Base-by-base conservation (phyloP, 2,797 vertebrate genomes). In the Botia kubotai region DNA sequence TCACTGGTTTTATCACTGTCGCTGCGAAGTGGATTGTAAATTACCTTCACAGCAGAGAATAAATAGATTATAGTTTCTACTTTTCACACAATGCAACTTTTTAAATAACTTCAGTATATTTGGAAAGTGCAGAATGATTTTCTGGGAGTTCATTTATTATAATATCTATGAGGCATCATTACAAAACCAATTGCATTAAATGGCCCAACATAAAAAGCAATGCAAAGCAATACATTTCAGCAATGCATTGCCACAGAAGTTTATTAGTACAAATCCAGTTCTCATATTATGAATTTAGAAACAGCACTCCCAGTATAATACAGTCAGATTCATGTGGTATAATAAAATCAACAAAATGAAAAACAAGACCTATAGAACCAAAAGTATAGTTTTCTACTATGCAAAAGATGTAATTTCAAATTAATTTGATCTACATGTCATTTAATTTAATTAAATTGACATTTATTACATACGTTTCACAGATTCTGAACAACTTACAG, bases 161-260 rank as follows among this genome's bases (percentile, higher is more conserved):
- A 2, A 65, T 72, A 65, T 36, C 33, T 39, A 36, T 39, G 33
- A 66, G 33, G 33, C 19, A 43, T 65, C 10, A 46, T 55, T 72
- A 53, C 19, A 53, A 55, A 72, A 63, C 46, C 53, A 53, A 53
- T 65, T 63, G 77, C 29, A 72, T 23, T 71, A 46, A 46, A 43
- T 43, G 39, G 39, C 8, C 39, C 6, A 43, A 43, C 4, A 46
- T 46, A 46, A 79, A 60, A 43, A 14, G 57, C 5, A 2, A 63
- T 46, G 43, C 8, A 11, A 46, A 11, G 19, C 63, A 29, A 62
- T 43, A 46, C 21, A 72, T 66, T 65, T n/a, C 33, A 17, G 77
- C 43, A 72, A 53, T 39, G 53, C 77, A 72, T 19, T 66, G 58
- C 6, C 14, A 26, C 26, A 23, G 26, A n/a, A 65, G 62, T 8